Conservation (phyloP, 2,113 vertebrate species). For the Pycnonotus jocosus region DNA sequence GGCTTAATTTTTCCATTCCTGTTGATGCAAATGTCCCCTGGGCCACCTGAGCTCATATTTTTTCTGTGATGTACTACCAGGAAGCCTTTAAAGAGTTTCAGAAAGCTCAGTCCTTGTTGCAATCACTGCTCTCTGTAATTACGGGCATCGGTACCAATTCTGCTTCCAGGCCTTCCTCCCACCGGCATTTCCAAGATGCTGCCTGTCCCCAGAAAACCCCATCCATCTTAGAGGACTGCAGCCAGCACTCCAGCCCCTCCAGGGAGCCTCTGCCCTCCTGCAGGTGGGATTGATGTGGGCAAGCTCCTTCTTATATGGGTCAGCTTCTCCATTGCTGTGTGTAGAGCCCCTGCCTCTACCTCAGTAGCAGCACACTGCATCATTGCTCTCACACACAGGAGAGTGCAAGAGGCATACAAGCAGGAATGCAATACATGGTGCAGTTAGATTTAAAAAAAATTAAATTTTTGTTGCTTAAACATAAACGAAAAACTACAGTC, state of each 20-base stretch:
- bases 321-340: background rate
- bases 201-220: background rate
- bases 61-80: background rate
- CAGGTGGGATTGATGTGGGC: background rate
- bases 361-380: background rate
- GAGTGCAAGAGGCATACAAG: too few species aligned
- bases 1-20: background rate
- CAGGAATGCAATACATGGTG: background rate
- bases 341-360: background rate
- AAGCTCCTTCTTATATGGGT: rapidly evolving
- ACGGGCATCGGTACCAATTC: background rate
- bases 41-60: background rate
- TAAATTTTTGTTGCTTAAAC: background rate
- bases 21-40: background rate
- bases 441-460: background rate
- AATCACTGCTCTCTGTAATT: background rate
- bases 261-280: background rate
- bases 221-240: background rate
- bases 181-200: background rate
- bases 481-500: background rate
- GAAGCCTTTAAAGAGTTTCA: background rate
- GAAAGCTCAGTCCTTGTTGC: background rate
- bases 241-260: background rate
- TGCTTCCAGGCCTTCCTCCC: background rate
- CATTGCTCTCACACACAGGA: background rate